Percentiles rank a stretch among this genome's conserved stretches.
phyloP scores from a whole-genome alignment of 1,140 invertebrate genomes.

The Pomacea maculata region DNA sequence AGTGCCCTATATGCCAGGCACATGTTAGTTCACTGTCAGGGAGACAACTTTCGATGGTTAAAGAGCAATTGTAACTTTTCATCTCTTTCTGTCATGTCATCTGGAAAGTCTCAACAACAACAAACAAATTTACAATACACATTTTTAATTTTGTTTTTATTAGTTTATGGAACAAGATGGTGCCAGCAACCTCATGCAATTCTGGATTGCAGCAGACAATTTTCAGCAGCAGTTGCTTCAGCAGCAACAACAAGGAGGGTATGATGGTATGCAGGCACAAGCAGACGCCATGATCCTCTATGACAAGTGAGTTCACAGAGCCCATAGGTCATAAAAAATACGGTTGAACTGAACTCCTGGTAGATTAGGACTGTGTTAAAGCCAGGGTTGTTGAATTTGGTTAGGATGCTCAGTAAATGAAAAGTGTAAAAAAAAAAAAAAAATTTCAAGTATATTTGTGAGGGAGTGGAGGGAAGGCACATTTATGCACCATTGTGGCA shows the following conservation, averaged over 20 bases:
- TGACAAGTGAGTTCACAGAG: conserved; percentile 75
- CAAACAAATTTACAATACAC: too few species aligned
- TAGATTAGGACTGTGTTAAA: not conserved
- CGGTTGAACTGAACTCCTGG: not conserved
- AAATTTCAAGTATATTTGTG: too few species aligned
- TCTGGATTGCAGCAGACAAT: conserved; percentile 88
- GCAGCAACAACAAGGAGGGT: conserved; percentile 49
- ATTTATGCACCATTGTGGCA: too few species aligned
- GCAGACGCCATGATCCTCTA: conserved; percentile 91
- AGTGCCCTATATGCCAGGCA: too few species aligned
- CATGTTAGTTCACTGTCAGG: too few species aligned
- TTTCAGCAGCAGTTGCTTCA: conserved; percentile 82
- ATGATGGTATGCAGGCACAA: conserved; percentile 76
- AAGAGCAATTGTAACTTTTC: too few species aligned
- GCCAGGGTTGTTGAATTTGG: not conserved
- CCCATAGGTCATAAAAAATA: not conserved
- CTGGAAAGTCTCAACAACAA: too few species aligned
- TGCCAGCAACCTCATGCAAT: conserved; percentile 83
- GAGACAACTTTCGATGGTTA: too few species aligned
- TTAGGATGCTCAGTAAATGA: not conserved
- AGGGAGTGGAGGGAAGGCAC: too few species aligned
- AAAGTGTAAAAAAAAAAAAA: too few species aligned
- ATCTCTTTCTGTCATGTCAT: too few species aligned
- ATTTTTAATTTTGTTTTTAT: conserved; percentile 33
- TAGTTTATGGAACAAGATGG: conserved; percentile 89